phyloP scores from a whole-genome alignment of 2,113 vertebrate species.

The Tenrec ecaudatus region DNA sequence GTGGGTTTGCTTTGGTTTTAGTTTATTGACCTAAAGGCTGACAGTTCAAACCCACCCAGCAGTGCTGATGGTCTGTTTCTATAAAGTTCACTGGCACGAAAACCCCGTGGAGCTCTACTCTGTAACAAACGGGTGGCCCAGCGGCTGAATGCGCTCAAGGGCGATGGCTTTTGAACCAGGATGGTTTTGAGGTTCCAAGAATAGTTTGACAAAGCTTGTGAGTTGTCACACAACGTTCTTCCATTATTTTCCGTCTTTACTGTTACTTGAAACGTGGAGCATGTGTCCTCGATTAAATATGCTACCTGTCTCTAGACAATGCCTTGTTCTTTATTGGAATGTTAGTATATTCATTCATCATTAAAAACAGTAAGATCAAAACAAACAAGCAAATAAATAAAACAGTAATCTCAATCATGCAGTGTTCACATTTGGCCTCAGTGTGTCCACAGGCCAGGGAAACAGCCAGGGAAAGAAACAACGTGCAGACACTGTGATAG shows the following conservation, averaged over 20 bases:
- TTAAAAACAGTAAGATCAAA: too few species aligned
- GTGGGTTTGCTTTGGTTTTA: not conserved
- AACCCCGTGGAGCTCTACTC: not conserved
- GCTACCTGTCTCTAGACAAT: not conserved
- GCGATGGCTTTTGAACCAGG: not conserved
- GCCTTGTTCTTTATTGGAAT: too few species aligned
- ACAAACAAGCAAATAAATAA: too few species aligned
- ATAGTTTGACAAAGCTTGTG: not conserved
- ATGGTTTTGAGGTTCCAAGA: not conserved
- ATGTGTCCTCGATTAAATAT: not conserved
- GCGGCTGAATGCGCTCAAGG: not conserved
- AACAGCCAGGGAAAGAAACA: not conserved
- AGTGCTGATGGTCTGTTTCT: not conserved
- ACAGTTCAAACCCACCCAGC: not conserved
- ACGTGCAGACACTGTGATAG: not conserved
- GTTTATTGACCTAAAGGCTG: not conserved
- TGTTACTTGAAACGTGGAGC: not conserved
- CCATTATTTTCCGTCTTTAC: not conserved
- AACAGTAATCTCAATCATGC: too few species aligned
- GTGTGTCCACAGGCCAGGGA: not conserved
- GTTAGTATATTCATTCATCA: too few species aligned
- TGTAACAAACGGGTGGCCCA: not conserved
- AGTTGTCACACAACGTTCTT: not conserved
- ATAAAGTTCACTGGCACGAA: not conserved
- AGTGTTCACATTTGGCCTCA: not conserved